Conservation (phyloP, 2,113 vertebrate species). For the Campylorhamphus procurvoides region DNA sequence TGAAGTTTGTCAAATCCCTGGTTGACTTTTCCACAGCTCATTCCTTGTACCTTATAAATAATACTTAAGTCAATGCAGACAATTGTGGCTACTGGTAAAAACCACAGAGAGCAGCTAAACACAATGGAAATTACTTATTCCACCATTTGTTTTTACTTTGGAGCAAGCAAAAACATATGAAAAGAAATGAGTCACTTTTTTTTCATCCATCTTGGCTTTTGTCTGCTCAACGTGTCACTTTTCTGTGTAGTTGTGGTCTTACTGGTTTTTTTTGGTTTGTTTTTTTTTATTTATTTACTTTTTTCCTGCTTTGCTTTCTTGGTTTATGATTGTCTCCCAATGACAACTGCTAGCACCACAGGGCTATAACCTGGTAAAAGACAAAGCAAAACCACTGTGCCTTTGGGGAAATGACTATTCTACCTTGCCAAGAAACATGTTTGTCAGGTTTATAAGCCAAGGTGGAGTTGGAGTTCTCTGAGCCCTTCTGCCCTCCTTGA, state of each 20-base stretch:
- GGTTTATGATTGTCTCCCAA: slow-evolving; percentile 10
- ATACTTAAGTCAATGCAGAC: slow-evolving; percentile 46
- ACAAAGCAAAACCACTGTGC: slow-evolving; percentile 15
- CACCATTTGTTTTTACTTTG: slow-evolving; percentile 20
- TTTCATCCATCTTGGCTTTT: neutral
- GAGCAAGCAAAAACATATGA: neutral
- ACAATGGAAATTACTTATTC: slow-evolving; percentile 50
- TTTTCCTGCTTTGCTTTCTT: neutral
- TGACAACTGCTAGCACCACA: neutral
- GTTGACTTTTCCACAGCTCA: neutral
- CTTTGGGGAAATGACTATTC: slow-evolving; percentile 12
- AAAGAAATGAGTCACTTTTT: slow-evolving; percentile 17
- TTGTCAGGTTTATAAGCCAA: slow-evolving; percentile 46
- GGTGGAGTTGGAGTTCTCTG: neutral
- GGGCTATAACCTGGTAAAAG: neutral
- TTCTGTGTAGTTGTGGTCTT: neutral
- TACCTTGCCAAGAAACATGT: slow-evolving; percentile 44
- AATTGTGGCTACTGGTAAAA: slow-evolving; percentile 56
- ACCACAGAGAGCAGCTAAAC: slow-evolving; percentile 36
- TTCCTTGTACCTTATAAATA: slow-evolving; percentile 43
- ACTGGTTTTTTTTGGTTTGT: neutral
- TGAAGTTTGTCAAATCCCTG: neutral
- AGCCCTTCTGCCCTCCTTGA: slow-evolving; percentile 28
- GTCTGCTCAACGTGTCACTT: slow-evolving; percentile 1
- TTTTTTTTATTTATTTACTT: neutral